These are phyloP conservation scores for Lepisosteus oculatus DNA, from an alignment of 2,113 vertebrate species.

Conservation along the genomic window DNA sequence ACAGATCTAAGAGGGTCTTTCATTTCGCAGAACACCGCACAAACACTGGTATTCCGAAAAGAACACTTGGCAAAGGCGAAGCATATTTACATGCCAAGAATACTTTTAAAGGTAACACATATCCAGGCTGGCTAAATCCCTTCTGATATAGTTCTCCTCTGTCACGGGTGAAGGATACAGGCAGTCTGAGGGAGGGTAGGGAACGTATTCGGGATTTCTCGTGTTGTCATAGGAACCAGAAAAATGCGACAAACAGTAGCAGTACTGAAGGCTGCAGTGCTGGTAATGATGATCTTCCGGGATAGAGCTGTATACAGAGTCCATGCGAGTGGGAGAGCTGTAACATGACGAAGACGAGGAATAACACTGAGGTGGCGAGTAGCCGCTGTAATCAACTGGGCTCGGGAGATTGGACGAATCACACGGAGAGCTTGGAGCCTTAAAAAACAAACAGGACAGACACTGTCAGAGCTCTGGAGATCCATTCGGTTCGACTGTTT, in stretches of 20 bases:
- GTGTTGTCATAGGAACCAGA: conserved; percentile 46
- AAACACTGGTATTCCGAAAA: too few species aligned
- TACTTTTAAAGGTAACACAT: conserved; percentile 77
- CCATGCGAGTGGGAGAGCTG: conserved; percentile 65
- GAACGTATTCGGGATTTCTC: conserved; percentile 42
- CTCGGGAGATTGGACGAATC: conserved; percentile 67
- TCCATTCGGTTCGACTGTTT: too few species aligned
- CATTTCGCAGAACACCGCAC: too few species aligned
- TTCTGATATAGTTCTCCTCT: conserved; percentile 66
- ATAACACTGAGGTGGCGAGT: conserved; percentile 66
- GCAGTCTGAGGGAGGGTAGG: conserved; percentile 67
- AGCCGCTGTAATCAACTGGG: conserved; percentile 71
- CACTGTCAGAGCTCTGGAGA: not conserved
- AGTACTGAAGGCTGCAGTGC: conserved; percentile 54
- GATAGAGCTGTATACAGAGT: conserved; percentile 52
- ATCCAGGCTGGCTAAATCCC: conserved; percentile 69
- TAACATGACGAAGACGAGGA: conserved; percentile 67
- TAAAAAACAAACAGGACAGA: not conserved
- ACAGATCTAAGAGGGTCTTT: not conserved
- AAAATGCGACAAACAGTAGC: conserved; percentile 62
- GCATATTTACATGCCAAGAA: too few species aligned
- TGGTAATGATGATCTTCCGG: conserved; percentile 59
- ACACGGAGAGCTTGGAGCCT: conserved; percentile 70
- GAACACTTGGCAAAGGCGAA: too few species aligned
- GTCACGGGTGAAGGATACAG: conserved; percentile 40